These are phyloP conservation scores for Agrilus cyanescens DNA, from an alignment of 2,888 invertebrate genomes.

Conservation along the genomic window DNA sequence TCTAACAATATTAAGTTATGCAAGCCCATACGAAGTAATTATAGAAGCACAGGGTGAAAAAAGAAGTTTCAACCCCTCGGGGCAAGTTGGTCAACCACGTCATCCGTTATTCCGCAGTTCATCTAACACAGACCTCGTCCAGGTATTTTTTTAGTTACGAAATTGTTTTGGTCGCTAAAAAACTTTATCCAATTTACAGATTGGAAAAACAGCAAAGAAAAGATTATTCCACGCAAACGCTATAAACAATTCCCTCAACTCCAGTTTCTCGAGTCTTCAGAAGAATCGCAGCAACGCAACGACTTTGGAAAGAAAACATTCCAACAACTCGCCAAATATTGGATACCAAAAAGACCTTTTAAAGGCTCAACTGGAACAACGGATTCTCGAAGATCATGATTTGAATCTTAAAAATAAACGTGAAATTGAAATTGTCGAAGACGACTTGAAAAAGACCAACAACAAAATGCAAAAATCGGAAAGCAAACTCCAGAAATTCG, in stretches of 20 bases:
- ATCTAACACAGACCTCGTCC: conserved; percentile 64
- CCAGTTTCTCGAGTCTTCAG: conserved; percentile 36
- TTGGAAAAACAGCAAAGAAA: conserved; percentile 27
- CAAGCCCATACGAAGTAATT: conserved; percentile 80
- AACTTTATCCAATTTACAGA: conserved; percentile 22
- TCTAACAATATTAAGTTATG: conserved; percentile 76
- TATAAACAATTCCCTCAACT: conserved; percentile 30
- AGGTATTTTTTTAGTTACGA: conserved; percentile 32
- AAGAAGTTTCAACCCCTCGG: conserved; percentile 11
- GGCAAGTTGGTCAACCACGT: conserved; percentile 37
- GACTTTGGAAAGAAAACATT: conserved; percentile 29
- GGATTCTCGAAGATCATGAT: conserved; percentile 23
- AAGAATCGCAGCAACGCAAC: conserved; percentile 30
- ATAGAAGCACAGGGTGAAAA: conserved; percentile 56
- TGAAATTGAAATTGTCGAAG: conserved; percentile 13
- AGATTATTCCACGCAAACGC: conserved; percentile 35
- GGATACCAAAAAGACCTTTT: conserved; percentile 5
- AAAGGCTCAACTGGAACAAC: conserved; percentile 28
- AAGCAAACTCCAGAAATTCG: conserved; percentile 51
- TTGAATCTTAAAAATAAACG: conserved; percentile 22
- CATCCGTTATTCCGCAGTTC: conserved; percentile 71
- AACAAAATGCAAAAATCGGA: conserved; percentile 43
- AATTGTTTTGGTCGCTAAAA: too few species aligned
- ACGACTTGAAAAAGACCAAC: conserved; percentile 25
- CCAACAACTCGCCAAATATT: conserved; percentile 21